phyloP scores from a whole-genome alignment of 2,113 vertebrate genomes.

The Apodemus speciosus region DNA sequence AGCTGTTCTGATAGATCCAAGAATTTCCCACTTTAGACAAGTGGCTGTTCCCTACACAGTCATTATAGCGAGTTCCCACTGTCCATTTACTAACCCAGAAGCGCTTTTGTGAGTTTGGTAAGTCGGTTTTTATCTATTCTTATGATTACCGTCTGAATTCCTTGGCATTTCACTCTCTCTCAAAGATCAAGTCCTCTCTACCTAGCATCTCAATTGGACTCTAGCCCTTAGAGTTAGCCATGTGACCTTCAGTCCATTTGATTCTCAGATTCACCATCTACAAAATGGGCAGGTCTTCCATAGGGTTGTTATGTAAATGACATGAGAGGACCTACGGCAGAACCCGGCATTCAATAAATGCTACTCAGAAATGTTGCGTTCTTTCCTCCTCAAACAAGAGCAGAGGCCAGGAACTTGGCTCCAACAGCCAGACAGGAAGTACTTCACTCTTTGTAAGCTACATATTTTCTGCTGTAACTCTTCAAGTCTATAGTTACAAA shows the following conservation, averaged over 20 bases:
- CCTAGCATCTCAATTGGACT: background rate
- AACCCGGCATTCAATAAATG: background rate
- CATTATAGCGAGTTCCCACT: background rate
- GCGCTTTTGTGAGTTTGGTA: background rate
- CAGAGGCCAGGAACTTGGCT: background rate
- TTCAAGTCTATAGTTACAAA: background rate
- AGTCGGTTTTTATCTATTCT: background rate
- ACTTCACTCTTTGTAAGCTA: background rate
- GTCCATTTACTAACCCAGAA: slow-evolving; percentile 1
- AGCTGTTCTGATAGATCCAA: background rate
- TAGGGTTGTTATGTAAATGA: background rate
- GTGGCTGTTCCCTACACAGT: background rate
- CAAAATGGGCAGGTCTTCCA: slow-evolving; percentile 12
- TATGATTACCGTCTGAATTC: slow-evolving; percentile 17
- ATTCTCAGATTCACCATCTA: background rate
- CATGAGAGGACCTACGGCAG: background rate
- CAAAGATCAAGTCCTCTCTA: background rate
- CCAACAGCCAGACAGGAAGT: background rate
- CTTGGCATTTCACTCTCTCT: background rate
- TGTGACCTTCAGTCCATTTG: background rate
- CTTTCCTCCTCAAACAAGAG: background rate
- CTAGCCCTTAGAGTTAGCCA: background rate
- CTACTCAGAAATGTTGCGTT: background rate
- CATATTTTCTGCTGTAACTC: background rate
- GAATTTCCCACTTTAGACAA: background rate